Conservation (phyloP, 2,797 vertebrate genomes). For the Sternotherus odoratus region DNA sequence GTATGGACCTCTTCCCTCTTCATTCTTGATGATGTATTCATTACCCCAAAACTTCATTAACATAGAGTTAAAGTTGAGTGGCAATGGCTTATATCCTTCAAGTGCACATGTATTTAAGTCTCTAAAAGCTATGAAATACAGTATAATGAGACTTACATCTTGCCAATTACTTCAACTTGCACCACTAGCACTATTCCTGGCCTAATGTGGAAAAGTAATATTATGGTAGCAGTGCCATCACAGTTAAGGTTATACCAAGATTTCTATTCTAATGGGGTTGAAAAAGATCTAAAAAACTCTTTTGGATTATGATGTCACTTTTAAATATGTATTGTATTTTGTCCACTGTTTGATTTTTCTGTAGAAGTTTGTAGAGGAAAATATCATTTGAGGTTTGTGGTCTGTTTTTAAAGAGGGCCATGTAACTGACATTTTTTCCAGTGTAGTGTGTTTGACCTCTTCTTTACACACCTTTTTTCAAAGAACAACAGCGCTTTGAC, state of each 20-base stretch:
- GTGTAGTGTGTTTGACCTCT: neutral
- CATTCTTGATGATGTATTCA: neutral
- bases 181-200: fast-evolving
- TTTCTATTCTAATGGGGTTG: neutral
- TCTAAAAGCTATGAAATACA: neutral
- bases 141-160: neutral
- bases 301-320: neutral
- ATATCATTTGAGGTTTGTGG: neutral
- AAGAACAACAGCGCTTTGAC: neutral
- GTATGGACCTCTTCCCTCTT: neutral
- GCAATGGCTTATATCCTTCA: neutral
- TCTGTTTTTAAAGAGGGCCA: neutral
- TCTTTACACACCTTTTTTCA: neutral
- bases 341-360: neutral
- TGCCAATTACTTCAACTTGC: neutral
- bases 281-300: neutral
- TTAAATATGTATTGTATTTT: neutral
- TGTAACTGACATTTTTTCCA: neutral
- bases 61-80: neutral
- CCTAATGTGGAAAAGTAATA: neutral
- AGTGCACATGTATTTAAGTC: neutral
- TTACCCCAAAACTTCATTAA: neutral
- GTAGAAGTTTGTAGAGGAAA: neutral
- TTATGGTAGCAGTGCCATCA: neutral
- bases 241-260: neutral